Evolutionary conservation across 2,888 invertebrate species (phyloP).

Genomic region (Timandra comae): DNA sequence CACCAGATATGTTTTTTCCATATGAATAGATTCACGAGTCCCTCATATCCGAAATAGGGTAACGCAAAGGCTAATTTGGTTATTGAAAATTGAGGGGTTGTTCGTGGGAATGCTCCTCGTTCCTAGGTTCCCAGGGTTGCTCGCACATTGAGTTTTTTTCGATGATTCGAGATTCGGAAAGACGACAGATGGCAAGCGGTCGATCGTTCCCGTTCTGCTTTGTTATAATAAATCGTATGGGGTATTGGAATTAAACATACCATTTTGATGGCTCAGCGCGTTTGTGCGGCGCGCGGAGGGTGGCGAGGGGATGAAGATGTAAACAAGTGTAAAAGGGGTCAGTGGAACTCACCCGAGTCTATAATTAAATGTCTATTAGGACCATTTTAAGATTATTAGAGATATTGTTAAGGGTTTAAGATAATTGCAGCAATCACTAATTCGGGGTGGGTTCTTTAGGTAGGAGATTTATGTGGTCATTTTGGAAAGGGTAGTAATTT

Average conservation of each 20-base stretch:
- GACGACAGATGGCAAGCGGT: slow-evolving; percentile 76
- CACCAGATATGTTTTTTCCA: slow-evolving; percentile 62
- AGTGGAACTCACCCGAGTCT: slow-evolving; percentile 59
- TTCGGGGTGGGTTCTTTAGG: slow-evolving; percentile 37
- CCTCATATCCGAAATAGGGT: slow-evolving; percentile 77
- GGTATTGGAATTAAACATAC: slow-evolving; percentile 74
- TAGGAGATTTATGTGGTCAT: slow-evolving; percentile 34
- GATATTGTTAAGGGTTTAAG: slow-evolving; percentile 52
- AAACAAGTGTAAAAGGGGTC: slow-evolving; percentile 77
- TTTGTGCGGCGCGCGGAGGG: slow-evolving; percentile 35
- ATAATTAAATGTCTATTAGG: slow-evolving; percentile 75
- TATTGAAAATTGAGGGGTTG: slow-evolving; percentile 78
- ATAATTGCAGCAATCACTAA: slow-evolving; percentile 51
- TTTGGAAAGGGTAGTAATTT: slow-evolving; percentile 25
- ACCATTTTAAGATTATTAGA: slow-evolving; percentile 64
- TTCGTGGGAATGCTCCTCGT: slow-evolving; percentile 81
- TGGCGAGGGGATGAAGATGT: slow-evolving; percentile 69
- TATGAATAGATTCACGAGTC: slow-evolving; percentile 76
- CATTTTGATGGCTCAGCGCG: slow-evolving; percentile 71
- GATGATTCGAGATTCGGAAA: slow-evolving; percentile 69
- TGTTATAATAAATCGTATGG: slow-evolving; percentile 73
- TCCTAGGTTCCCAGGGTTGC: slow-evolving; percentile 80
- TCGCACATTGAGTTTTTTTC: slow-evolving; percentile 75
- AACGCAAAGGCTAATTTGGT: slow-evolving; percentile 78
- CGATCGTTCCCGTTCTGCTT: slow-evolving; percentile 67